Base-by-base conservation (phyloP, 2,113 vertebrate genomes). In the Oreochromis tanganicae region DNA sequence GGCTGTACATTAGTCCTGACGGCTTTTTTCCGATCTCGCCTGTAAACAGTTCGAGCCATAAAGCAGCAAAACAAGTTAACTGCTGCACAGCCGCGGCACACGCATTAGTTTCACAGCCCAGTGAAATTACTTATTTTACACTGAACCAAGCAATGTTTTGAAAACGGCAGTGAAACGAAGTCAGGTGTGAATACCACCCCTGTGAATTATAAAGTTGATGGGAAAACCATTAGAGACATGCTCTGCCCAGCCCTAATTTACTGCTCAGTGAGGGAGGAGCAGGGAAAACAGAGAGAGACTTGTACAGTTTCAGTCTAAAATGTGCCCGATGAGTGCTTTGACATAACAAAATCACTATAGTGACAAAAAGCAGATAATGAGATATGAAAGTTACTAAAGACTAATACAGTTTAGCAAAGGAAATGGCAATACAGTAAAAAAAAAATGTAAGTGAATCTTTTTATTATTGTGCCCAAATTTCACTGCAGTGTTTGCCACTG, bases 141-240 rank as follows among this genome's bases (percentile, higher is more conserved):
- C 24, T 13, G 6, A 85, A 90, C 16, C n/a, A 24, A 82, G 34
- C 54, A 68, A 83, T 66, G 84, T 73, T 92, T 82, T 85, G 52
- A 52, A 83, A 91, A 79, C 36, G 6, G 59, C 85, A 79, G 79
- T 21, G 14, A 84, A 86, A 80, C 68, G 3, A 89, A 88, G 84
- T 86, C 75, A 86, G 85, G 75, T 87, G 75, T 84, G 85, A 66
- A 66, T 88, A 87, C 78, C 7, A 54, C 80, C 85, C 88, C 52
- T 82, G 78, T 83, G 55, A 90, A 87, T 87, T 85, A 84, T 89
- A 84, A 89, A 38, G 48, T 13, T 79, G 73, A 90, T 68, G 61
- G 57, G 80, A n/a, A 56, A 75, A 55, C 17, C 84, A 80, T 80
- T 34, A 59, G 73, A 79, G 71, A 56, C 38, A 63, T n/a, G 21